Conservation (phyloP, 2,888 invertebrate species). For the Orthosia gothica region DNA sequence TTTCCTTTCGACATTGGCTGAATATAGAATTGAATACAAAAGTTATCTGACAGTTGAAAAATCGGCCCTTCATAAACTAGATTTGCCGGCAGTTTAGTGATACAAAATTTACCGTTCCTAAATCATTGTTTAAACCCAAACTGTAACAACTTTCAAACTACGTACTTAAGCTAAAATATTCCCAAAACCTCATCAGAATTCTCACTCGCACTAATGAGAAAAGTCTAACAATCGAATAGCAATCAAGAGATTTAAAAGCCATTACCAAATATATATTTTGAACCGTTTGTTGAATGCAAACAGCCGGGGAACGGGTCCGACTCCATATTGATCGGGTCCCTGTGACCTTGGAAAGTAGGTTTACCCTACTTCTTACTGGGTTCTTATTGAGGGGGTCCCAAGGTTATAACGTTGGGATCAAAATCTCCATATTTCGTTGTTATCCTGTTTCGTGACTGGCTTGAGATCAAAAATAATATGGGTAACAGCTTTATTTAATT, state of each 20-base stretch:
- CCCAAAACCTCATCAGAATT: neutral
- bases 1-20: no score
- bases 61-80: neutral
- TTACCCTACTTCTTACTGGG: conserved; percentile 32
- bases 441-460: conserved; percentile 4
- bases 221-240: conserved; percentile 33
- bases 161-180: neutral
- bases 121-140: neutral
- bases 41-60: no score
- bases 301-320: conserved; percentile 47
- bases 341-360: conserved; percentile 57
- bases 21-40: no score
- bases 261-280: conserved; percentile 20
- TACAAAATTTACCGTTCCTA: no score
- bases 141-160: conserved; percentile 1
- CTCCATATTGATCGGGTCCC: conserved; percentile 64
- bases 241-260: conserved; percentile 19
- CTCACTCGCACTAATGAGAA: neutral
- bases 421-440: conserved; percentile 32
- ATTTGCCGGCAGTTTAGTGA: neutral
- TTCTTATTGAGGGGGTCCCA: conserved; percentile 10
- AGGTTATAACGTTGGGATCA: conserved; percentile 27
- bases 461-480: neutral
- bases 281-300: conserved; percentile 20
- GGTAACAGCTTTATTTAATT: conserved; percentile 12